Conservation (phyloP, 2,113 vertebrate genomes). For the Crocuta crocuta region DNA sequence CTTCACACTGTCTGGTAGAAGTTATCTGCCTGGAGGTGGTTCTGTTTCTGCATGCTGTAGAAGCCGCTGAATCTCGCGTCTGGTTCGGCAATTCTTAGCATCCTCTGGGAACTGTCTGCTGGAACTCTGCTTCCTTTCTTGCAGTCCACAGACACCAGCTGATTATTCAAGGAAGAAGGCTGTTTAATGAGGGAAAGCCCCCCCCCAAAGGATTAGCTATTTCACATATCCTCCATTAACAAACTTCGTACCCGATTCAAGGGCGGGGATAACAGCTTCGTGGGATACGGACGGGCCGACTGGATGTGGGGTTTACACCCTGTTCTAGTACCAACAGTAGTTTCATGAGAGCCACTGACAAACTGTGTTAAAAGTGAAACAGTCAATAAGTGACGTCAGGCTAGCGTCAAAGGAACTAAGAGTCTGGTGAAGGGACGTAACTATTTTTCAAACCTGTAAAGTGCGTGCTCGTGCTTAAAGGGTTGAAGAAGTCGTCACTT, state of each 20-base stretch:
- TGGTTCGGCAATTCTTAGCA: conserved; percentile 94
- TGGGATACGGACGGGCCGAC: too few relatives aligned
- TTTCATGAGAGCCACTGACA: too few relatives aligned
- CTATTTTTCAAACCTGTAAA: neutral
- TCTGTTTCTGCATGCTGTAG: conserved; percentile 96
- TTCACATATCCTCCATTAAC: neutral
- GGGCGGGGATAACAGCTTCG: neutral
- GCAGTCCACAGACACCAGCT: conserved; percentile 94
- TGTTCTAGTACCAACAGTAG: neutral
- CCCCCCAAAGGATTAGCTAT: neutral
- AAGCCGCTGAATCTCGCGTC: conserved; percentile 95
- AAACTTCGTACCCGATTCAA: neutral
- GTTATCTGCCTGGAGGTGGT: conserved; percentile 94
- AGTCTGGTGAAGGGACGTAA: neutral
- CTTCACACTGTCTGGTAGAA: conserved; percentile 96
- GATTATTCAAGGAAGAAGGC: conserved; percentile 94
- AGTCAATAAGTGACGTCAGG: neutral
- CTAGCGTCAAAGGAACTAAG: neutral
- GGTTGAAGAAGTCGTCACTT: neutral
- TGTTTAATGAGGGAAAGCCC: conserved; percentile 79
- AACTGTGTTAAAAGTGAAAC: neutral
- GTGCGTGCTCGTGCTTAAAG: neutral
- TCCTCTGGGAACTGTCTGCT: conserved; percentile 92
- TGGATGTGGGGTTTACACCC: rapidly evolving
- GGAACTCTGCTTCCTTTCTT: conserved; percentile 93